Evolutionary conservation across 2,113 vertebrate genomes (phyloP).

Genomic region (Anser cygnoides): DNA sequence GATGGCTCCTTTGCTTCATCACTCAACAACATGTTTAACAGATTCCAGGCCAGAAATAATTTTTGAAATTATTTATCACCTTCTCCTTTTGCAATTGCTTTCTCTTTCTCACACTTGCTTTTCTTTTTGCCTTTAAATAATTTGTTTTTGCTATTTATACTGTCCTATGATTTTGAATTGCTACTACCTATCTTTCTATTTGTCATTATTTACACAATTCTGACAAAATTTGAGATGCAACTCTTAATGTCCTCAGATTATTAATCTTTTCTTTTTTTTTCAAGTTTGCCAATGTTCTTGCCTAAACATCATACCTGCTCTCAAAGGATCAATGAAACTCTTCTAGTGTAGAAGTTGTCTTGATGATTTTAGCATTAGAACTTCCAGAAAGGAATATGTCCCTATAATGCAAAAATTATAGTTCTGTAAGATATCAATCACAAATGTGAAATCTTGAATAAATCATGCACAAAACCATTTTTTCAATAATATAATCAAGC

Average conservation of each 20-base stretch:
- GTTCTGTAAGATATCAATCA: not conserved
- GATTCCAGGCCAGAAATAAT: not conserved
- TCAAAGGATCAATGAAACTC: not conserved
- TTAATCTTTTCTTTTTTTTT: not conserved
- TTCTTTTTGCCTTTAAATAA: not conserved
- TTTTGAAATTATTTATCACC: slow-evolving; percentile 15
- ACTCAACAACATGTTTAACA: not conserved
- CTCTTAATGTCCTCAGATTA: not conserved
- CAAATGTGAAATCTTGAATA: not conserved
- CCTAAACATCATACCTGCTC: not conserved
- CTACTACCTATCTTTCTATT: not conserved
- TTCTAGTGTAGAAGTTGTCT: not conserved
- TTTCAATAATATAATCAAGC: not conserved
- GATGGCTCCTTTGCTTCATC: not conserved
- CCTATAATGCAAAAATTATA: not conserved
- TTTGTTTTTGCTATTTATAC: not conserved
- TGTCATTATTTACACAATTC: not conserved
- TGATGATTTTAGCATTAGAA: not conserved
- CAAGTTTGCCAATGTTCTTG: not conserved
- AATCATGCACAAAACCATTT: not conserved
- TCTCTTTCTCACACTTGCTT: not conserved
- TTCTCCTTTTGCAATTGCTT: not conserved
- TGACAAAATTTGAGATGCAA: not conserved
- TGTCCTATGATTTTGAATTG: not conserved
- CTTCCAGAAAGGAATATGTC: not conserved